These are phyloP conservation scores for Chymomyza fuscimana DNA, from an alignment of 2,888 invertebrate species.

Conservation along the genomic window DNA sequence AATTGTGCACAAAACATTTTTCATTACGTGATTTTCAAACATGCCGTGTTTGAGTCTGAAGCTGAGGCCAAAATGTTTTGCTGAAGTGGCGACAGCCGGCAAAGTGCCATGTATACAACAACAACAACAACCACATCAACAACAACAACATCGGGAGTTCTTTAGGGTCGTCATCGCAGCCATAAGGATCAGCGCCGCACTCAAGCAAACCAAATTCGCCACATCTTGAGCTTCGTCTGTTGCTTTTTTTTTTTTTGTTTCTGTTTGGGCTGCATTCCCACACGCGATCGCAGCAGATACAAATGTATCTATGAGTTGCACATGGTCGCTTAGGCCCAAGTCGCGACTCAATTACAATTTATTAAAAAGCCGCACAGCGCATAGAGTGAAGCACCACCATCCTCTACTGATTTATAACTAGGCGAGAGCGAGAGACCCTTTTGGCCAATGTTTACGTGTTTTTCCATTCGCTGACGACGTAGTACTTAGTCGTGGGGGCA, in stretches of 20 bases:
- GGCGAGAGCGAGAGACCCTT: constrained; percentile 21
- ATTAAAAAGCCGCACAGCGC: constrained; percentile 65
- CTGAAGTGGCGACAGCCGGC: constrained; percentile 77
- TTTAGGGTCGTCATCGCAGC: constrained; percentile 57
- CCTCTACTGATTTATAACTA: constrained; percentile 64
- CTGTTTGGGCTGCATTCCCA: constrained; percentile 63
- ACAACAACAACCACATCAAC: constrained; percentile 21
- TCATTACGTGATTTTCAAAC: constrained; percentile 73
- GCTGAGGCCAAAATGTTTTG: constrained; percentile 8
- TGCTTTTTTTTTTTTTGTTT: constrained; percentile 31
- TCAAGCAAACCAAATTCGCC: constrained; percentile 21
- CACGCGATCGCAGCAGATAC: constrained; percentile 67
- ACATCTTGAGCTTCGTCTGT: constrained; percentile 25
- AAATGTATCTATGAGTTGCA: constrained; percentile 65
- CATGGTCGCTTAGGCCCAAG: constrained; percentile 36
- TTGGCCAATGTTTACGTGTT: constrained; percentile 57
- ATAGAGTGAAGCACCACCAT: background rate
- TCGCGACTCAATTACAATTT: constrained; percentile 77
- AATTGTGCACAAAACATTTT: constrained; percentile 72
- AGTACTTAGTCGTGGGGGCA: constrained; percentile 45
- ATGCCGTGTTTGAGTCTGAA: constrained; percentile 33
- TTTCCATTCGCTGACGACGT: constrained; percentile 50
- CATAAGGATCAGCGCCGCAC: constrained; percentile 1
- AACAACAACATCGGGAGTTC: constrained; percentile 38
- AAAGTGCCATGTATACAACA: constrained; percentile 73